A percentile compares a stretch with the other conserved stretches of the same genome.
These are phyloP conservation scores for Pantelozetes paolii DNA, from an alignment of 2,888 invertebrate genomes.

Conservation along the genomic window DNA sequence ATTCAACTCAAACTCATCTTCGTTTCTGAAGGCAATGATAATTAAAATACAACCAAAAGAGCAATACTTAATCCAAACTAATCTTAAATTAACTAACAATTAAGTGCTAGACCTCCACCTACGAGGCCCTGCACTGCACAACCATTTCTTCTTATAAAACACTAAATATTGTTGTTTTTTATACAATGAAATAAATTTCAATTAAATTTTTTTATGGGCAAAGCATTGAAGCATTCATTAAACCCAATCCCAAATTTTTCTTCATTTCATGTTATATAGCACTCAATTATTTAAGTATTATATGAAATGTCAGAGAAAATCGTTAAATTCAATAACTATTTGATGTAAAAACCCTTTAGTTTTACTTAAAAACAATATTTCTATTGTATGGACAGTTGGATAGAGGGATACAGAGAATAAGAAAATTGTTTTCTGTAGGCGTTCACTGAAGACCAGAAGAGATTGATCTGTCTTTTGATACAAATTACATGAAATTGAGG, in stretches of 20 bases:
- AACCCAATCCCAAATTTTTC: conserved; percentile 29
- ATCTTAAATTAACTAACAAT: conserved; percentile 29
- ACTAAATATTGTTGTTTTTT: neutral
- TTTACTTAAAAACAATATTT: neutral
- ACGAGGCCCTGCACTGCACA: neutral
- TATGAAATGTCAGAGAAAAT: neutral
- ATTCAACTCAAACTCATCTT: conserved; percentile 16
- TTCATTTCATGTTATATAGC: neutral
- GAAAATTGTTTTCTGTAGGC: conserved; percentile 1
- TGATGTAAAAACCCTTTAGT: neutral
- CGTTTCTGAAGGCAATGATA: neutral
- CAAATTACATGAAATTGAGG: neutral
- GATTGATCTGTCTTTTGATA: neutral
- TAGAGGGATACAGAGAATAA: neutral
- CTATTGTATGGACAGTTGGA: too few relatives aligned
- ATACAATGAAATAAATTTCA: conserved; percentile 34
- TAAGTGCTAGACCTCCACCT: conserved; percentile 32
- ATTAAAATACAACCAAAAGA: neutral
- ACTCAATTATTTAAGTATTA: neutral
- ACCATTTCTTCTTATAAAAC: neutral
- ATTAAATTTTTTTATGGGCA: conserved; percentile 27
- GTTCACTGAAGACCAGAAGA: neutral
- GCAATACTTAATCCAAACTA: neutral
- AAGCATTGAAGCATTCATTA: conserved; percentile 31
- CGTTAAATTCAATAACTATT: neutral